These are phyloP conservation scores for Forbesichthys papilliferus DNA, from an alignment of 2,113 vertebrate species.

Conservation along the genomic window DNA sequence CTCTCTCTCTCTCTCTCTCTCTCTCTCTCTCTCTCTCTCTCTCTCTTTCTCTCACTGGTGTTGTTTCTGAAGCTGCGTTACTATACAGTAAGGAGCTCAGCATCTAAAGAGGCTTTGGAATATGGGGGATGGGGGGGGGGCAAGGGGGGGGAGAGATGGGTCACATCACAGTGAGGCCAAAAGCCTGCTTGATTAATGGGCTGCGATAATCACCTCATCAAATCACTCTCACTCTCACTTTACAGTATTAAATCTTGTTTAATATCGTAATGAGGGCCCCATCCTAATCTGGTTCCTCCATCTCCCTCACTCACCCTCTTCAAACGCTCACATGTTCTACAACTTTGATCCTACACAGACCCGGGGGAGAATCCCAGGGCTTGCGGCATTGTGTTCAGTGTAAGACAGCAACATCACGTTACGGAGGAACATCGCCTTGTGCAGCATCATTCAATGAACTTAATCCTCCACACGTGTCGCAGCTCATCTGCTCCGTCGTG, in stretches of 20 bases:
- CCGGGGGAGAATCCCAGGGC: no score
- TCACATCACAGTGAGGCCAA: slow-evolving; percentile 90
- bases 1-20: slow-evolving; percentile 21
- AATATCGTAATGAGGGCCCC: slow-evolving; percentile 99
- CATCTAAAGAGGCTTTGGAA: slow-evolving; percentile 94
- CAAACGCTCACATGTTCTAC: slow-evolving; percentile 51
- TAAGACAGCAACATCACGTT: no score
- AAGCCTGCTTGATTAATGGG: slow-evolving; percentile 97
- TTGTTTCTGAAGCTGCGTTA: slow-evolving; percentile 79
- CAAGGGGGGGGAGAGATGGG: slow-evolving; percentile 79
- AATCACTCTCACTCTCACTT: slow-evolving; percentile 91
- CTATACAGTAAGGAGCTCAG: slow-evolving; percentile 89
- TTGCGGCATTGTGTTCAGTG: no score
- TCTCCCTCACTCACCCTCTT: slow-evolving; percentile 27
- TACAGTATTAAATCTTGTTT: slow-evolving; percentile 96
- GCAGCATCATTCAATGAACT: slow-evolving; percentile 47
- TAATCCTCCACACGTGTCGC: slow-evolving; percentile 32
- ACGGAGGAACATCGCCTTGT: background rate
- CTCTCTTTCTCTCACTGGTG: slow-evolving; percentile 56
- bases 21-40: slow-evolving; percentile 29
- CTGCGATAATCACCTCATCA: slow-evolving; percentile 95
- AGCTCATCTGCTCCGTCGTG: slow-evolving; percentile 50
- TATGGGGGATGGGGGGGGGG: slow-evolving; percentile 16
- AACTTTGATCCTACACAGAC: background rate
- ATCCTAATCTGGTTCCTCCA: slow-evolving; percentile 88